Evolutionary conservation across 2,797 vertebrate genomes (phyloP).

Genomic region (Coracias cyanogaster): DNA sequence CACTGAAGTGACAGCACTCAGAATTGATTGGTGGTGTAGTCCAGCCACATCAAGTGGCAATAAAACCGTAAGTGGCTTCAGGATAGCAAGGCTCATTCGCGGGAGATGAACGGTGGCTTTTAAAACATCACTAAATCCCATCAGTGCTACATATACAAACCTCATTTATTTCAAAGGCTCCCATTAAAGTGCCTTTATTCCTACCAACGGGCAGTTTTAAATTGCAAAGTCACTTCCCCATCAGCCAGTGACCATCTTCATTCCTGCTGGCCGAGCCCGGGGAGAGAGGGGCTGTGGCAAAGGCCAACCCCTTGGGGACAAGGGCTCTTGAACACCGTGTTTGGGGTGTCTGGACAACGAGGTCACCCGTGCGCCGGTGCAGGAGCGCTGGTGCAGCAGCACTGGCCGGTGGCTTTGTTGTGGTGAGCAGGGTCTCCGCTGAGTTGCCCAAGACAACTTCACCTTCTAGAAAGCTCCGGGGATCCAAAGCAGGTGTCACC

Average conservation of each 20-base stretch:
- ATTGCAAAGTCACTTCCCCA: constrained; percentile 11
- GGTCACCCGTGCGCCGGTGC: fast-evolving
- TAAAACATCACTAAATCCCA: constrained; percentile 52
- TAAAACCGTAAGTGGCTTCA: constrained; percentile 1
- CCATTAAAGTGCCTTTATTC: constrained; percentile 25
- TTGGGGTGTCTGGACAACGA: neutral
- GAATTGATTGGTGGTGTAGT: neutral
- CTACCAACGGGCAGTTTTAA: neutral
- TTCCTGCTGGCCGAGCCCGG: neutral
- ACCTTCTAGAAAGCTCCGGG: neutral
- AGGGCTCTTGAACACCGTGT: neutral
- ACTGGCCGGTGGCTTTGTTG: neutral
- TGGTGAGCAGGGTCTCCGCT: neutral
- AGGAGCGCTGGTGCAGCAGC: neutral
- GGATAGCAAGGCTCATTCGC: neutral
- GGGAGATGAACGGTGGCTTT: constrained; percentile 18
- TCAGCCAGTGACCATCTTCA: neutral
- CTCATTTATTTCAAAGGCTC: constrained; percentile 41
- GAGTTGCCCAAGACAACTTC: neutral
- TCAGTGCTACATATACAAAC: constrained; percentile 4
- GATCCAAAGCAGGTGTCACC: neutral
- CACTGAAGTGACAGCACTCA: neutral
- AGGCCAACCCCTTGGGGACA: neutral
- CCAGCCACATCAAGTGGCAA: constrained; percentile 13
- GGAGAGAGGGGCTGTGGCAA: neutral